Base-by-base conservation (phyloP, 2,888 invertebrate genomes). In the Trachelus iudaicus region DNA sequence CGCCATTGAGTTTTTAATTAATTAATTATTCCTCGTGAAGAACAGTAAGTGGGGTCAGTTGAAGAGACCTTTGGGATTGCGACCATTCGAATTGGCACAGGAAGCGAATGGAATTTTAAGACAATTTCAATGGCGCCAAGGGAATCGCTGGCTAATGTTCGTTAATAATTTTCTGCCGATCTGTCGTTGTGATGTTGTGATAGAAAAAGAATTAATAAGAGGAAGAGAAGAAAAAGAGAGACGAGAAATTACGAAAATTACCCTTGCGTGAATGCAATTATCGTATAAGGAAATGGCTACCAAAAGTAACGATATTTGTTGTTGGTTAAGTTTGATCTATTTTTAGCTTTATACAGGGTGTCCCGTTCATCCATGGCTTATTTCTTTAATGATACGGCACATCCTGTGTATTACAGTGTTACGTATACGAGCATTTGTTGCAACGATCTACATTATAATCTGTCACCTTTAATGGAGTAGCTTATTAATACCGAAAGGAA, bases 251-350 rank as follows among this genome's bases (percentile, higher is more conserved):
- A 9, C 23, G 23, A 23, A 56, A 56, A 56, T 56, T 56, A 56
- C 2, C 23, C 56, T 56, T 9, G 56, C 56, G 23, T 2, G 23
- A 40, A 75, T 75, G 30, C 23, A 75, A 35, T 75, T 37, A 79
- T 79, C 40, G 37, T 78, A 79, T 74, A 79, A 79, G 76, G 69
- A 75, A 71, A 81, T 77, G 80, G 81, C 81, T 84, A 84, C 81
- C 82, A 86, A 85, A 87, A 85, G 81, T 78, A 81, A 83, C 79
- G 78, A 77, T 83, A 83, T 88, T 85, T 82, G 83, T 82, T 84
- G 78, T 75, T 86, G 85, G 83, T 86, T 88, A 86, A 84, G 85
- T 87, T 87, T 84, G 81, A 82, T 83, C 83, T 81, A 79, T 85
- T 82, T 80, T 85, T 84, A 83, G 81, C 80, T 74, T 68, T 77